These are phyloP conservation scores for Coracias cyanogaster DNA, from an alignment of 2,797 vertebrate species.

Conservation along the genomic window DNA sequence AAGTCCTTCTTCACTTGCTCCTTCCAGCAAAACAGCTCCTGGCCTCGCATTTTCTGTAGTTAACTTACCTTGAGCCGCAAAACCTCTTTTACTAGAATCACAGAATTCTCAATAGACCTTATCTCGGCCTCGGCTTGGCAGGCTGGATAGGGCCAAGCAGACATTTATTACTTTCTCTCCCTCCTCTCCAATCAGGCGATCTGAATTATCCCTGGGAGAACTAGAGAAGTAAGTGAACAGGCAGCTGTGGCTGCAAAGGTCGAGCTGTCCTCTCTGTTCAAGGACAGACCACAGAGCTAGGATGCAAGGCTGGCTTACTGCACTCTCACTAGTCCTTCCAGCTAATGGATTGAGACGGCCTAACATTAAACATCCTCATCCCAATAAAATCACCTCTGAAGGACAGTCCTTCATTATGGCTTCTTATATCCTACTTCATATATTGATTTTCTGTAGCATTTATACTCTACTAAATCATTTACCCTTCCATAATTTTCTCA, in stretches of 20 bases:
- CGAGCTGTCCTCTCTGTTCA: neutral
- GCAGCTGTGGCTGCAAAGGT: neutral
- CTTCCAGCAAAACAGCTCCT: neutral
- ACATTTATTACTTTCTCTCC: neutral
- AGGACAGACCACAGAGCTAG: neutral
- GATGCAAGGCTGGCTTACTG: neutral
- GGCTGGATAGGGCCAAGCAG: neutral
- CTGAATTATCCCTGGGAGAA: rapidly evolving
- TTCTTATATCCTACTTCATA: neutral
- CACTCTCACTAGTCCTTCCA: neutral
- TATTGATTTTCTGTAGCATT: neutral
- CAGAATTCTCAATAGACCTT: neutral
- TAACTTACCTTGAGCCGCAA: neutral
- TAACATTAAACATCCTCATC: neutral
- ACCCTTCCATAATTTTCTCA: neutral
- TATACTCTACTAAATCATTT: neutral
- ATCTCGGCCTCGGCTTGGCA: neutral
- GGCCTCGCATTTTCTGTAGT: neutral
- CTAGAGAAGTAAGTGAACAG: neutral
- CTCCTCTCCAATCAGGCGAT: neutral
- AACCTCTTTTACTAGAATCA: neutral
- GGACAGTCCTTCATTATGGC: neutral
- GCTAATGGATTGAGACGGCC: neutral
- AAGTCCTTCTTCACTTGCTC: neutral
- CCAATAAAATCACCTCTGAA: neutral